Percentiles rank a stretch among this genome's conserved stretches.
phyloP scores from a whole-genome alignment of 2,888 invertebrate species.

The Cheilosia pagana region DNA sequence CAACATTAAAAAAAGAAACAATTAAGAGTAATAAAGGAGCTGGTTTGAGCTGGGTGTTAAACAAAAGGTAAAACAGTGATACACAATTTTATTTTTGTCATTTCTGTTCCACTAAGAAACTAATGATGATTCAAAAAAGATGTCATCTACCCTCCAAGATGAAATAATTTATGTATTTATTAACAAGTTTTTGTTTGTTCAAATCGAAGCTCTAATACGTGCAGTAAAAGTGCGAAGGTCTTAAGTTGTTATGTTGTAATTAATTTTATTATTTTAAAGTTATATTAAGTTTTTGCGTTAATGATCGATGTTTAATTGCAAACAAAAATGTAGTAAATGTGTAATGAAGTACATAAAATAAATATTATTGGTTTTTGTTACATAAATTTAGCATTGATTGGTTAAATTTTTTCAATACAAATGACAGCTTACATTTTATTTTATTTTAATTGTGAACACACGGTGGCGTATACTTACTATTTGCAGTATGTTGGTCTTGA shows the following conservation, averaged over 20 bases:
- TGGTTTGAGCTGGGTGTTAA: constrained; percentile 74
- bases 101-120: constrained; percentile 15
- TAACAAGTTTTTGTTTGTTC: constrained; percentile 66
- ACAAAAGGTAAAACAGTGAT: constrained; percentile 44
- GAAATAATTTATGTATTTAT: constrained; percentile 7
- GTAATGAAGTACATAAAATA: constrained; percentile 70
- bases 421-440: constrained; percentile 52
- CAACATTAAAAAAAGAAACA: constrained; percentile 32
- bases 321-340: constrained; percentile 67
- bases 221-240: constrained; percentile 78
- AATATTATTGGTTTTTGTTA: constrained; percentile 64
- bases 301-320: constrained; percentile 75
- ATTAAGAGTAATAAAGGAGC: constrained; percentile 38
- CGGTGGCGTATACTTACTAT: constrained; percentile 37
- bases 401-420: constrained; percentile 44
- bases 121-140: constrained; percentile 2
- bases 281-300: constrained; percentile 70
- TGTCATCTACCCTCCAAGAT: neutral
- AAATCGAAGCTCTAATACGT: constrained; percentile 83
- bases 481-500: neutral
- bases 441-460: neutral
- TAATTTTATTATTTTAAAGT: constrained; percentile 76
- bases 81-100: constrained; percentile 28
- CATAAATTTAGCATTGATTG: constrained; percentile 63
- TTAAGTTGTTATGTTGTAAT: constrained; percentile 65